phyloP scores from a whole-genome alignment of 2,797 vertebrate species.

The Psittacula derbiana region DNA sequence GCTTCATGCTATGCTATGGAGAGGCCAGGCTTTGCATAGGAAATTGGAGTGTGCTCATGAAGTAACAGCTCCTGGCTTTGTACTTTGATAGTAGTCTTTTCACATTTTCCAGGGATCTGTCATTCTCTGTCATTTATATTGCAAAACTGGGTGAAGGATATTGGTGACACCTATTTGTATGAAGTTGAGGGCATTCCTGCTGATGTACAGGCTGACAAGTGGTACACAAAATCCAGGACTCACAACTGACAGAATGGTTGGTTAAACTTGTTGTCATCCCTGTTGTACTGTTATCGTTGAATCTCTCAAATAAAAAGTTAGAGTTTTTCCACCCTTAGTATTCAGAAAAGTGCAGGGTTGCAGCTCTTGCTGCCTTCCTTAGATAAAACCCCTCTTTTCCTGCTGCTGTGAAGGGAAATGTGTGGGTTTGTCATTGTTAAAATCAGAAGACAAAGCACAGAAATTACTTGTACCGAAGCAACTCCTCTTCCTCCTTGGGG shows the following conservation, averaged over 20 bases:
- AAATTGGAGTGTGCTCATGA: accelerated
- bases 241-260: not conserved
- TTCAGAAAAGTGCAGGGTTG: not conserved
- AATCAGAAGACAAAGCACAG: not conserved
- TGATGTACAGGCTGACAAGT: not conserved
- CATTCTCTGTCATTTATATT: not conserved
- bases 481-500: not conserved
- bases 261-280: not conserved
- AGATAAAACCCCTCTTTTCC: not conserved
- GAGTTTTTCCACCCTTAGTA: not conserved
- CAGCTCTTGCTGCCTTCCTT: not conserved
- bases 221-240: not conserved
- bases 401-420: not conserved
- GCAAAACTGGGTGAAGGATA: not conserved
- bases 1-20: not conserved
- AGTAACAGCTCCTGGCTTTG: not conserved
- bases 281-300: not conserved
- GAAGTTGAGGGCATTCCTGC: not conserved
- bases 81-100: not conserved
- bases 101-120: not conserved
- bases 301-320: not conserved
- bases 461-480: not conserved
- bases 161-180: not conserved
- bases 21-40: accelerated
- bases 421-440: not conserved